Conservation (phyloP, 1,140 invertebrate genomes). For the Atta colombica region DNA sequence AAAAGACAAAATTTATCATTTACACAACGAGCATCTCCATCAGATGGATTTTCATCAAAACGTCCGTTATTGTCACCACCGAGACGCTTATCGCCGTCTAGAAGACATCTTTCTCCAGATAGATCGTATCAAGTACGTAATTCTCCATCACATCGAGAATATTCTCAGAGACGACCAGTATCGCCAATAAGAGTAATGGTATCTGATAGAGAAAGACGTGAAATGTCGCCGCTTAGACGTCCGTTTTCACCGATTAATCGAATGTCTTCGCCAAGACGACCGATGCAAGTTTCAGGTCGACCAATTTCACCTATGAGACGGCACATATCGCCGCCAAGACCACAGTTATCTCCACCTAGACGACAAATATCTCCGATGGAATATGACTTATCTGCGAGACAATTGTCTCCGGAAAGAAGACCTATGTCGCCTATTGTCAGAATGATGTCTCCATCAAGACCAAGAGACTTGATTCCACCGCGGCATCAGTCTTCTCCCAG, state of each 20-base stretch:
- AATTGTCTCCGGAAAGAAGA: slow-evolving; percentile 65
- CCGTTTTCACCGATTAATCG: slow-evolving; percentile 71
- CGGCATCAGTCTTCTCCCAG: slow-evolving; percentile 59
- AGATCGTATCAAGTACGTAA: slow-evolving; percentile 27
- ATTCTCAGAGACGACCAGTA: slow-evolving; percentile 45
- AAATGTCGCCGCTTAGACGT: slow-evolving; percentile 67
- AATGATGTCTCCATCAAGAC: slow-evolving; percentile 69
- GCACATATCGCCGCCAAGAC: slow-evolving; percentile 64
- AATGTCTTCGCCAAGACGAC: slow-evolving; percentile 48
- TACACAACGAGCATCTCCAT: slow-evolving; percentile 35
- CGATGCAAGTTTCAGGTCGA: slow-evolving; percentile 32
- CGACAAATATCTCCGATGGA: slow-evolving; percentile 66
- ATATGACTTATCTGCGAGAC: slow-evolving; percentile 58
- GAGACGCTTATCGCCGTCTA: slow-evolving; percentile 66
- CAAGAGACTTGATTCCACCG: slow-evolving; percentile 55
- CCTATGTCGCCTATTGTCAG: slow-evolving; percentile 68
- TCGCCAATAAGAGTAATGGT: slow-evolving; percentile 52
- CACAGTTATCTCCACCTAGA: slow-evolving; percentile 51
- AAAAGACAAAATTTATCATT: slow-evolving; percentile 49
- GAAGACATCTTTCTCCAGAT: slow-evolving; percentile 58
- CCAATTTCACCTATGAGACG: slow-evolving; percentile 74
- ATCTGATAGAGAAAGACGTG: slow-evolving; percentile 8
- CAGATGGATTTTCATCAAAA: slow-evolving; percentile 71
- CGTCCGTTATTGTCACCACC: slow-evolving; percentile 70
- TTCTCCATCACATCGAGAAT: slow-evolving; percentile 57